These are phyloP conservation scores for Cephus runcator DNA, from an alignment of 2,888 invertebrate genomes.

Conservation along the genomic window DNA sequence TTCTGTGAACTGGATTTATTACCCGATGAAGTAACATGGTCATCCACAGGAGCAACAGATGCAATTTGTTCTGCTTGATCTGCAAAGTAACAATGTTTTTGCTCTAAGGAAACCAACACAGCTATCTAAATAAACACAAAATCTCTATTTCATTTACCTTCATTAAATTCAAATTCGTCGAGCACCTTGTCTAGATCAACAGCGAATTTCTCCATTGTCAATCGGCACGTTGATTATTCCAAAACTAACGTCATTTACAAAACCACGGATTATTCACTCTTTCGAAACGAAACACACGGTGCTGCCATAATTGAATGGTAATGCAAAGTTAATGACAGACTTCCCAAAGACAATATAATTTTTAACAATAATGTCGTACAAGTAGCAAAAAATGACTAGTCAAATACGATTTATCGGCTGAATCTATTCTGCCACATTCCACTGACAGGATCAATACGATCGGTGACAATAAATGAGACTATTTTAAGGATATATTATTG, in stretches of 20 bases:
- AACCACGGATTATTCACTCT: constrained; percentile 1
- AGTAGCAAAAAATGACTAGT: background rate
- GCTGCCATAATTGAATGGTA: background rate
- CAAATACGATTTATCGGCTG: background rate
- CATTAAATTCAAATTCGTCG: constrained; percentile 84
- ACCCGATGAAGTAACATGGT: background rate
- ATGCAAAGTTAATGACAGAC: background rate
- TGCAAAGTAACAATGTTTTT: constrained; percentile 30
- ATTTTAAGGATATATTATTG: background rate
- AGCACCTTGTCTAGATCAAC: constrained; percentile 87
- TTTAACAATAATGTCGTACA: background rate
- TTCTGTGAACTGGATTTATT: background rate
- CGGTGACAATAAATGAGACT: background rate
- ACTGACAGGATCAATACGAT: background rate
- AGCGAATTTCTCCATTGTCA: constrained; percentile 70
- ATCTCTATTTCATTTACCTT: constrained; percentile 63
- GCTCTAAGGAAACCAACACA: background rate
- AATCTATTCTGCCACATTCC: background rate
- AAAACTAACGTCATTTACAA: constrained; percentile 36
- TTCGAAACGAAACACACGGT: background rate
- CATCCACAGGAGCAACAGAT: constrained; percentile 35
- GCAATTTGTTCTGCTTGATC: constrained; percentile 60
- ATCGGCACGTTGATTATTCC: constrained; percentile 16
- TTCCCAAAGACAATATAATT: background rate
- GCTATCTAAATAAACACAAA: background rate